Evolutionary conservation across 2,113 vertebrate genomes (phyloP).

Genomic region (Numenius arquata): DNA sequence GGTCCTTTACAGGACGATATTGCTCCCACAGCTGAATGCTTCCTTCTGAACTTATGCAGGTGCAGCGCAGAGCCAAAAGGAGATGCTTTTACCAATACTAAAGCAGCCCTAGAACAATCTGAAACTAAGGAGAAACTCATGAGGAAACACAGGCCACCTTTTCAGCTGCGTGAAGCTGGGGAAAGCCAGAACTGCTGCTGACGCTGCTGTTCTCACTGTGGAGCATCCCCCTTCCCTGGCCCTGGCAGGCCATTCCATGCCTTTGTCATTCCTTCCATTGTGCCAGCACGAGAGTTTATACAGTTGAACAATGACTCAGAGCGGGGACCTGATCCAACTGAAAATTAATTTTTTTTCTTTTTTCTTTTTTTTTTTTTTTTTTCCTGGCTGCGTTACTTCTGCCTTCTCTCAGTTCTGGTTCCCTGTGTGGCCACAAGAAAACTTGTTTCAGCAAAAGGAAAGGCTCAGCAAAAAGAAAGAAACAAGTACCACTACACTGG

Average conservation of each 20-base stretch:
- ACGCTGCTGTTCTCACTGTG: not conserved
- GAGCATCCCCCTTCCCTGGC: not conserved
- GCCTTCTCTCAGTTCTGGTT: not conserved
- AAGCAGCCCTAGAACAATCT: not conserved
- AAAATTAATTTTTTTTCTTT: not conserved
- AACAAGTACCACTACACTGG: not conserved
- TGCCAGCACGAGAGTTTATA: slow-evolving; percentile 25
- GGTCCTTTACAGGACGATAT: not conserved
- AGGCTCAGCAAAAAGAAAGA: not conserved
- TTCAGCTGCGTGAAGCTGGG: not conserved
- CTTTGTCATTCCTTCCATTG: slow-evolving; percentile 5
- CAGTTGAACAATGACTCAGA: slow-evolving; percentile 41
- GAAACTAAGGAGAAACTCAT: not conserved
- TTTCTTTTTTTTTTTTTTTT: not conserved
- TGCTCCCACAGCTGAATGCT: not conserved
- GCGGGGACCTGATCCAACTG: not conserved
- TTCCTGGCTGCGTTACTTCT: not conserved
- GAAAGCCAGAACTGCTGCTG: not conserved
- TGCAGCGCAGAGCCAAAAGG: not conserved
- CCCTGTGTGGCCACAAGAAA: not conserved
- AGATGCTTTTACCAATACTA: not conserved
- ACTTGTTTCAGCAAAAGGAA: slow-evolving; percentile 10
- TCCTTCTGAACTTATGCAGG: not conserved
- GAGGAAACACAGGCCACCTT: not conserved
- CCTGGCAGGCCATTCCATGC: not conserved